Evolutionary conservation across 1,140 invertebrate genomes (phyloP).

Genomic region (Drosophila willistoni): DNA sequence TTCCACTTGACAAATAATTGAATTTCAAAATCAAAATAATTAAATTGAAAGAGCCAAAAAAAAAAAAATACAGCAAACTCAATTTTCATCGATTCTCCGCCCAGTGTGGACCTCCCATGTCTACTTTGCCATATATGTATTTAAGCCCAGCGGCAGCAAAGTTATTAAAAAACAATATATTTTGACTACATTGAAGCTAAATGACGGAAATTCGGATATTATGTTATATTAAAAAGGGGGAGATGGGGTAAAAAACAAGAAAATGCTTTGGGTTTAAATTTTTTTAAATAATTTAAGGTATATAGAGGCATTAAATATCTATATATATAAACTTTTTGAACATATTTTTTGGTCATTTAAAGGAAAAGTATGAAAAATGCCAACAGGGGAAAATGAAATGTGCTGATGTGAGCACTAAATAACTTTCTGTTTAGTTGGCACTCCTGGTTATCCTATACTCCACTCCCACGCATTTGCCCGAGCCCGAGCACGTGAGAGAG

Average conservation of each 20-base stretch:
- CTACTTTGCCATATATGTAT: background rate
- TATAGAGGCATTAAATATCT: conserved; percentile 6
- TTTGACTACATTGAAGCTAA: conserved; percentile 60
- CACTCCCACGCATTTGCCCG: conserved; percentile 2
- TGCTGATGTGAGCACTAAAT: conserved; percentile 50
- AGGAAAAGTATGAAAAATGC: conserved; percentile 12
- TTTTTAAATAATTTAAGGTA: conserved; percentile 10
- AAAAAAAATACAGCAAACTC: conserved; percentile 4
- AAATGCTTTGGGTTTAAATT: conserved; percentile 63
- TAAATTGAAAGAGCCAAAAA: conserved; percentile 28
- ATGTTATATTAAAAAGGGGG: conserved; percentile 35
- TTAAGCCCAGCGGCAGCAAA: conserved; percentile 37
- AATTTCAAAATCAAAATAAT: conserved; percentile 35
- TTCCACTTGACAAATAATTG: background rate
- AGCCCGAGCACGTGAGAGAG: conserved; percentile 44
- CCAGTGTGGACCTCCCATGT: conserved; percentile 30
- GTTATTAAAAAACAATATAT: conserved; percentile 76
- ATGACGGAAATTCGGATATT: conserved; percentile 77
- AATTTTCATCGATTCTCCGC: conserved; percentile 38
- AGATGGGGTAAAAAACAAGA: conserved; percentile 1
- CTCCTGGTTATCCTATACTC: conserved; percentile 17
- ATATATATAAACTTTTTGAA: background rate
- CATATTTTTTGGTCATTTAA: background rate
- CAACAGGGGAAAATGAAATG: conserved; percentile 58
- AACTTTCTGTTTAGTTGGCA: conserved; percentile 62